These are phyloP conservation scores for Malurus alboscapulatus DNA, from an alignment of 2,113 vertebrate genomes.

Conservation along the genomic window DNA sequence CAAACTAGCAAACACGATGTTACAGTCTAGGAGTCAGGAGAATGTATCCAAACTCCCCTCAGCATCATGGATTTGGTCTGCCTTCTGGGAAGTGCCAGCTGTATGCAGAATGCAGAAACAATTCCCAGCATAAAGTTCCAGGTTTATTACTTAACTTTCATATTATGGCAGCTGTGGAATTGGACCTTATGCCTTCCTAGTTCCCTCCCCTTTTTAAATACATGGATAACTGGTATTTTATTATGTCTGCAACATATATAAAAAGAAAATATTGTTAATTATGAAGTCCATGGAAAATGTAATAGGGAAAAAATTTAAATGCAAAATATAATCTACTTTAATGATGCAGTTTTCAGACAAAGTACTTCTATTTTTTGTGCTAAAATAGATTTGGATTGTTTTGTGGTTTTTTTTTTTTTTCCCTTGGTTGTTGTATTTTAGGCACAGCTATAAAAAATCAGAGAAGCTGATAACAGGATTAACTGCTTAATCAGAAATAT, in stretches of 20 bases:
- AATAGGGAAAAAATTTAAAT: background rate
- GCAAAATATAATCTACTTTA: background rate
- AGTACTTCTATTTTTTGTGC: background rate
- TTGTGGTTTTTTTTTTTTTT: background rate
- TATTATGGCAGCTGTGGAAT: background rate
- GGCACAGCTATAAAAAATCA: background rate
- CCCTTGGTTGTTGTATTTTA: background rate
- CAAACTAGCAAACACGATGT: background rate
- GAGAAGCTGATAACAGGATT: background rate
- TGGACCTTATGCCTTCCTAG: accelerated
- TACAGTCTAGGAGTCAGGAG: background rate
- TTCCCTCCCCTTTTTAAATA: background rate
- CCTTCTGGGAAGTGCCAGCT: background rate
- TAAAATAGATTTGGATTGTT: background rate
- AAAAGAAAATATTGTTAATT: background rate
- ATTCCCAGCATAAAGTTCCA: background rate
- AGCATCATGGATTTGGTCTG: background rate
- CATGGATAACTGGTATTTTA: background rate
- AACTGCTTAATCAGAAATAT: background rate
- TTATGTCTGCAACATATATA: background rate
- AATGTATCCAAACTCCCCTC: background rate
- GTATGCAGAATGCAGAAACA: background rate
- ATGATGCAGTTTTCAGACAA: background rate
- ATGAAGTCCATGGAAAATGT: background rate
- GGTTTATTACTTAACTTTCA: background rate